Base-by-base conservation (phyloP, 2,888 invertebrate genomes). In the Melolontha melolontha region DNA sequence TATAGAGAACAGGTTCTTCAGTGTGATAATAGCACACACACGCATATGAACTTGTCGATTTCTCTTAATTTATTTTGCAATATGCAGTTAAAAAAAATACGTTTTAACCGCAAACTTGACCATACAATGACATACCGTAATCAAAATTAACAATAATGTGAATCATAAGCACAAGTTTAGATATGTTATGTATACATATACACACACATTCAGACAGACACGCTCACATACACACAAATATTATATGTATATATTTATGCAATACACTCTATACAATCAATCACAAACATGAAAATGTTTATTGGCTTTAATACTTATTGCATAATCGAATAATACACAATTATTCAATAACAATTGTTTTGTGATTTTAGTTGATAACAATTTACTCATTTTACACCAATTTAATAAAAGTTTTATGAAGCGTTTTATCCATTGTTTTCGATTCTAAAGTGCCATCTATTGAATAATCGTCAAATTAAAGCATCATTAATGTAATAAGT, bases 91-190 rank as follows among this genome's bases (percentile, higher is more conserved):
- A 34, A 62, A 14, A 59, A 34, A 12, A 16, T 47, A 14, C 17
- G 29, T n/a, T 59, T 29, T 59, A 59, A 59, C 59, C 59, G 29
- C 59, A 59, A 59, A 29, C 59, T 47, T 62, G 59, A 62, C 59
- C 59, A 62, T 29, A 62, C n/a, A 62, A 55, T 47, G 14, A 47
- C 47, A 57, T 59, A 44, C 44, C 47, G 59, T 34, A 34, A 34
- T 14, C 47, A 27, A 47, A 14, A 62, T 62, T 59, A 29, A 57
- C 57, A 57, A 57, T 27, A 41, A 41, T n/a, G 49, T 49, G 49
- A 22, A 11, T 49, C 11, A 16, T 49, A 17, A 49, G 17, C 49
- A 49, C 17, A 22, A 5, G 49, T 11, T 2, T 11, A 22, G 17
- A 49, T 49, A 22, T 10, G 5, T 5, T 16, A 47, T 17, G 17